Evolutionary conservation across 1,140 invertebrate genomes (phyloP).

Genomic region (Mactra quadrangularis): DNA sequence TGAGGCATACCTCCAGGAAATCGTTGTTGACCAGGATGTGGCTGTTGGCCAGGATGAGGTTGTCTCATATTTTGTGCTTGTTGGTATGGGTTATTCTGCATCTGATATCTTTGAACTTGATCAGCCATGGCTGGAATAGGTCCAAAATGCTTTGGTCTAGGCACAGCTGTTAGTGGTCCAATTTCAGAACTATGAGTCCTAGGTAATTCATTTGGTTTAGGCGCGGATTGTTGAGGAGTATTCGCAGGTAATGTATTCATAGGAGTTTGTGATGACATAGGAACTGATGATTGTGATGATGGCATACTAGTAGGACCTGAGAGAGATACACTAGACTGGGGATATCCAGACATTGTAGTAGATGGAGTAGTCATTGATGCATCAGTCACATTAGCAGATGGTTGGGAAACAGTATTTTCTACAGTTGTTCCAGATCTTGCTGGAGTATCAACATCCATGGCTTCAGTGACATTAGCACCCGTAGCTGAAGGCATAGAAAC

Average conservation of each 20-base stretch:
- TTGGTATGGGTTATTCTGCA: not conserved
- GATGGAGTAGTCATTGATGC: too few species aligned
- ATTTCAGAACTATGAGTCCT: not conserved
- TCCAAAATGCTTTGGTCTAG: constrained; percentile 48
- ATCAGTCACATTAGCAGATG: not conserved
- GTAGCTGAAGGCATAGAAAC: not conserved
- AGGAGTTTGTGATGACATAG: too few species aligned
- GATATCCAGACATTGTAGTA: not conserved
- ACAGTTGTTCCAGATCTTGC: not conserved
- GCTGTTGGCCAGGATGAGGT: not conserved
- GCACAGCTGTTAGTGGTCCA: constrained; percentile 29
- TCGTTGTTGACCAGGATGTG: constrained; percentile 11
- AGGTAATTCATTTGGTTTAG: not conserved
- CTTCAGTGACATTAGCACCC: not conserved
- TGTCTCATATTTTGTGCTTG: not conserved
- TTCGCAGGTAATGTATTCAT: not conserved
- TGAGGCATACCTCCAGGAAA: not conserved
- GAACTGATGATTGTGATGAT: too few species aligned
- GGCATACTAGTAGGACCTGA: not conserved
- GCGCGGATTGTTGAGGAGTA: too few species aligned
- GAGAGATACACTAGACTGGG: too few species aligned
- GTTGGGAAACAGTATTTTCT: too few species aligned
- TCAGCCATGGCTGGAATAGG: constrained; percentile 5
- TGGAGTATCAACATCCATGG: too few species aligned
- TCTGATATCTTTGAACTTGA: not conserved